These are phyloP conservation scores for Eulemur rubriventer DNA, from an alignment of 2,797 vertebrate species.

Conservation along the genomic window DNA sequence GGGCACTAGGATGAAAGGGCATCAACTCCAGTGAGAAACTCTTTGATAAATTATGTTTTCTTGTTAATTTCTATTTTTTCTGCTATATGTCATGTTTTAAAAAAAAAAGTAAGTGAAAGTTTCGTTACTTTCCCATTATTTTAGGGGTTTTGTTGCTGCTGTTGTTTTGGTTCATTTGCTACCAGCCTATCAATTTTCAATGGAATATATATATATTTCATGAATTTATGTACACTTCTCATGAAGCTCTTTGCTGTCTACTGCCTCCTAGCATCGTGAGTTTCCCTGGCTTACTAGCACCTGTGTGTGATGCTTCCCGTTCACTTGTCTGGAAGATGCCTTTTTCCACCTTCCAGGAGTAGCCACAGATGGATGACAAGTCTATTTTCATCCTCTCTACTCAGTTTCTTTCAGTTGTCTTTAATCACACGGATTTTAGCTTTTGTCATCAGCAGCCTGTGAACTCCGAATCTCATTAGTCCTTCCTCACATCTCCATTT, in stretches of 20 bases:
- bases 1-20: not conserved
- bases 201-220: too few relatives aligned
- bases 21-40: not conserved
- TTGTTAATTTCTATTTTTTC: not conserved
- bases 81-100: not conserved
- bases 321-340: not conserved
- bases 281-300: not conserved
- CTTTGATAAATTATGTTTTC: not conserved
- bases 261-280: not conserved
- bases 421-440: fast-evolving
- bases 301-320: not conserved
- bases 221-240: not conserved
- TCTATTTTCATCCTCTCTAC: not conserved
- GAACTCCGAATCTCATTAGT: not conserved
- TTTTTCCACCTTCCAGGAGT: not conserved
- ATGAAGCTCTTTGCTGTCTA: not conserved
- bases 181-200: not conserved
- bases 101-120: not conserved
- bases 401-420: not conserved
- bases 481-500: too few relatives aligned
- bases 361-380: not conserved
- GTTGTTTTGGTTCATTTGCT: not conserved
- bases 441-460: not conserved
- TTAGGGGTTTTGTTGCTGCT: not conserved
- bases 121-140: not conserved